Base-by-base conservation (phyloP, 2,888 invertebrate genomes). In the Nomada ferruginata region DNA sequence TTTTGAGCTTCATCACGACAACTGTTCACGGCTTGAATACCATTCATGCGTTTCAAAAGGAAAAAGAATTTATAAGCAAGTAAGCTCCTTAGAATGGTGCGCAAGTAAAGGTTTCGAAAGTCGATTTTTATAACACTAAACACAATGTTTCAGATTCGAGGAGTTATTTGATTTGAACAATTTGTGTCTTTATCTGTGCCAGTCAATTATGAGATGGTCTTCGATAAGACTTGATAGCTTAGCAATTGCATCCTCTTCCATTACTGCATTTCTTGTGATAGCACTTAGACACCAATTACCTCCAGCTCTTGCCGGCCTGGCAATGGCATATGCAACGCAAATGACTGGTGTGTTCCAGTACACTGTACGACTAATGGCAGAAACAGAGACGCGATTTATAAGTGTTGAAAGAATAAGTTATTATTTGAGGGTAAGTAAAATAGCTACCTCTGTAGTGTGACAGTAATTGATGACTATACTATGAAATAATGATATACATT, bases 11-110 rank as follows among this genome's bases (percentile, higher is more conserved):
- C 86, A 94, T 96, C 13, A 94, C 94, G 0, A 94, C 95, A 0
- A 95, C 95, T 1, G 92, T 95, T 2, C 94, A 95, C 84, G 96
- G 96, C 52, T 91, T 96, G n/a, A 92, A 94, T 70, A 95, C 95
- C 2, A 95, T 96, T 72, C 95, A 95, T 85, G 95, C 96, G 1
- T 96, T 95, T 90, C 94, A 93, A n/a, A 95, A 95, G 84, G 94
- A 95, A 83, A 90, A 93, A 15, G 94, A 94, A 55, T 95, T 95
- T 87, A 89, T 93, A 65, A 90, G 93, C 79, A 94, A 93, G 94
- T 95, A 90, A 86, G 90, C 44, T 23, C 2, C 0, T 42, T n/a
- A 1, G 13, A 20, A 2, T 0, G 2, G 36, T n/a, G 2, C 11
- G 1, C 47, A 47, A 47, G 15, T 47, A 15, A 47, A 47, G 11